Conservation (phyloP, 2,888 invertebrate species). For the Rosalia funebris region DNA sequence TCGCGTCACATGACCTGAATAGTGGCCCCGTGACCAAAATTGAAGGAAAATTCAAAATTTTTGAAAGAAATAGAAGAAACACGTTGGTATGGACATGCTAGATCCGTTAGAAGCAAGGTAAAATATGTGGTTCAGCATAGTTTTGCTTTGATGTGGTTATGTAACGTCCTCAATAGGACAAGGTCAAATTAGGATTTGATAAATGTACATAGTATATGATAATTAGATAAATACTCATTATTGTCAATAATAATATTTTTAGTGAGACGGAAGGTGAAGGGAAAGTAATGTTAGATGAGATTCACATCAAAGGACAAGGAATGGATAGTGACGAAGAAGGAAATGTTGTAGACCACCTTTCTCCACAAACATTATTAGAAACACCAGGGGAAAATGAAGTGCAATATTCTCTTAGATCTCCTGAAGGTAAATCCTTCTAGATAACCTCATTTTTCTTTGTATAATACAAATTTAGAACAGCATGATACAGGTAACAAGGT, state of each 20-base stretch:
- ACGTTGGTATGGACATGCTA: slow-evolving; percentile 67
- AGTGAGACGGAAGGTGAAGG: slow-evolving; percentile 54
- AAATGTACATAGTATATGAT: slow-evolving; percentile 36
- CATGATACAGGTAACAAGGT: no score
- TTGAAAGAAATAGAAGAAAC: slow-evolving; percentile 51
- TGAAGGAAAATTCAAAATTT: slow-evolving; percentile 71
- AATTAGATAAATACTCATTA: slow-evolving; percentile 42
- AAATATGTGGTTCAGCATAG: slow-evolving; percentile 28
- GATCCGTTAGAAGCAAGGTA: slow-evolving; percentile 74
- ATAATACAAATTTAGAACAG: no score
- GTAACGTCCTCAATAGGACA: slow-evolving; percentile 37
- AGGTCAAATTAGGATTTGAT: slow-evolving; percentile 32
- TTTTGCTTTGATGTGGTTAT: slow-evolving; percentile 33
- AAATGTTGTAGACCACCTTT: slow-evolving; percentile 68
- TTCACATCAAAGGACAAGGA: slow-evolving; percentile 46
- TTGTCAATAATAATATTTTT: slow-evolving; percentile 15
- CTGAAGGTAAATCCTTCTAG: slow-evolving; percentile 61
- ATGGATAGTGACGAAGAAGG: slow-evolving; percentile 65
- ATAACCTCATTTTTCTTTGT: slow-evolving; percentile 4
- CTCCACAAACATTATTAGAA: slow-evolving; percentile 69
- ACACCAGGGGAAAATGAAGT: slow-evolving; percentile 60
- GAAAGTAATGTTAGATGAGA: slow-evolving; percentile 58
- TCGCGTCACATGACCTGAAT: slow-evolving; percentile 75
- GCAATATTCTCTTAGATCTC: slow-evolving; percentile 62
- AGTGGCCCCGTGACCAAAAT: slow-evolving; percentile 80